Evolutionary conservation across 2,113 vertebrate genomes (phyloP), one percentile per base, ranked within the genome.

Genomic region (Mugil cephalus): DNA sequence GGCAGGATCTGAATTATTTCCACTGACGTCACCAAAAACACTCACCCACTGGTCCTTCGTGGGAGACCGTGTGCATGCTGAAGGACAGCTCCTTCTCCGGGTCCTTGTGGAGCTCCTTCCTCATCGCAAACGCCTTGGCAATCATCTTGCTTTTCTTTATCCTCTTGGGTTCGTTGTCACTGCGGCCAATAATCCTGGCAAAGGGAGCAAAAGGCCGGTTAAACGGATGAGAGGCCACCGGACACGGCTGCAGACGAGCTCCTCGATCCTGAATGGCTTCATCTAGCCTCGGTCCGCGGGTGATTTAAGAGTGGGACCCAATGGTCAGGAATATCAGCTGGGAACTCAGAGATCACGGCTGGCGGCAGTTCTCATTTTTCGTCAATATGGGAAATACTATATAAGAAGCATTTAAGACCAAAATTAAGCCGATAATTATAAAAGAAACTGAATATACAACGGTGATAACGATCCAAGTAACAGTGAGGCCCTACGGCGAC

Each of bases 91-190:
- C 97, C 87, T 88, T 98, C 72, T 95, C 96, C 0, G 97, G 97
- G 87, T 99, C 95, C 0, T 96, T 95, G 80, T 98, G 95, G 38
- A 99, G 94, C 88, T 99, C 98, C 17, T 97, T 97, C 68, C 98
- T 93, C 88, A 96, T 94, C 8, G 97, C 96, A 84, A 99, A 99
- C 2, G 98, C 98, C 87, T 99, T 99, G 8, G 98, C 98, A 0
- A 99, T 99, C 98, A 99, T 99, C 90, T 96, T 98, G 93, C 98
- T 99, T 91, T 99, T 99, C 91, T 98, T 98, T 80, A 99, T 97
- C 87, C 98, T 94, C 84, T 98, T 99, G 66, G 97, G 98, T 30
- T 99, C 97, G 8, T 99, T 95, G 1, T 97, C 96, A 6, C 97
- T 97, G 10, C 96, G 96, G 13, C 98, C 97, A 0, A 96, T 95